phyloP scores from a whole-genome alignment of 2,113 vertebrate species.

The Coturnix japonica region DNA sequence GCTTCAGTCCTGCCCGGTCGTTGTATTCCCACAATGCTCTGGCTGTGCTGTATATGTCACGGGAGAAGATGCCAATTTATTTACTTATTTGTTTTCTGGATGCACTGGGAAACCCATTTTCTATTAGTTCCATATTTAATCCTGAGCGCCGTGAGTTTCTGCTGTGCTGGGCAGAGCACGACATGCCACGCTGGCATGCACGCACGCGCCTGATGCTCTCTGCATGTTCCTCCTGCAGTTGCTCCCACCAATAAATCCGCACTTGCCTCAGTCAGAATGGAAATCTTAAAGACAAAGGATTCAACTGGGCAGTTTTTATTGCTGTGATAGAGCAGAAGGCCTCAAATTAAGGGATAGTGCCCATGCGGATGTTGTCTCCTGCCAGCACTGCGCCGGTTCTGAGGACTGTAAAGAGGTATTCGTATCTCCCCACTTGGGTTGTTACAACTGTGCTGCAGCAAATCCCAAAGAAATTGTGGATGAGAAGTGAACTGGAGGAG shows the following conservation, averaged over 20 bases:
- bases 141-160: neutral
- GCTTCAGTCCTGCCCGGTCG: neutral
- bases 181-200: neutral
- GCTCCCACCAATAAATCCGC: constrained; percentile 59
- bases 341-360: constrained; percentile 31
- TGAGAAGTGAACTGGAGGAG: constrained; percentile 8
- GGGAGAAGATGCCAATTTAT: neutral
- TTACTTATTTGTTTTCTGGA: neutral
- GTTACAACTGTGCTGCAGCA: neutral
- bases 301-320: constrained; percentile 54
- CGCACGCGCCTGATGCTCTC: constrained; percentile 3
- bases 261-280: constrained; percentile 57
- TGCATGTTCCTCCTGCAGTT: constrained; percentile 48
- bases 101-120: neutral
- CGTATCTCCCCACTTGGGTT: neutral
- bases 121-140: neutral
- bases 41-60: neutral
- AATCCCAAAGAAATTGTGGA: constrained; percentile 1
- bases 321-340: constrained; percentile 48
- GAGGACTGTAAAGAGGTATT: neutral
- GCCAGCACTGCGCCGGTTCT: neutral
- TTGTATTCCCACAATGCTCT: neutral
- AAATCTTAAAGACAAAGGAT: constrained; percentile 67
- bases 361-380: neutral
- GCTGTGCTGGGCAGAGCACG: rapidly evolving